phyloP scores from a whole-genome alignment of 2,888 invertebrate genomes.

The Prosopocoilus inquinatus region DNA sequence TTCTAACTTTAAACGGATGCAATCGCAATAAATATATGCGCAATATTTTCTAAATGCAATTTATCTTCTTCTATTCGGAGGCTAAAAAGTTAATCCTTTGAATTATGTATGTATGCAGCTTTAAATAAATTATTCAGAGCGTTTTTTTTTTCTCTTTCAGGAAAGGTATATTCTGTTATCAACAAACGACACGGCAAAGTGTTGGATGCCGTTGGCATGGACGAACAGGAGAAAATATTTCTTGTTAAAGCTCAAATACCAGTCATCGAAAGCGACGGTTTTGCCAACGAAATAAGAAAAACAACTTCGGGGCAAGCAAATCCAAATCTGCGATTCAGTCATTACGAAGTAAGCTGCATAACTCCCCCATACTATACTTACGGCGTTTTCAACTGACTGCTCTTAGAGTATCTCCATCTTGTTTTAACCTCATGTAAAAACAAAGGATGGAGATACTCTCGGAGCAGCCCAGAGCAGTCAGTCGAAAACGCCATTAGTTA shows the following conservation, averaged over 20 bases:
- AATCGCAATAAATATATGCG: too few relatives aligned
- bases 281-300: slow-evolving; percentile 91
- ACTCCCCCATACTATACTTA: slow-evolving; percentile 30
- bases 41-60: too few relatives aligned
- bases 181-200: slow-evolving; percentile 85
- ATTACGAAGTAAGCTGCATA: slow-evolving; percentile 83
- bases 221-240: slow-evolving; percentile 88
- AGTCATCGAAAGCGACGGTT: slow-evolving; percentile 94
- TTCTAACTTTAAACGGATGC: too few relatives aligned
- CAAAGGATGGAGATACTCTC: too few relatives aligned
- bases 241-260: slow-evolving; percentile 87
- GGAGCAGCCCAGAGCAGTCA: too few relatives aligned
- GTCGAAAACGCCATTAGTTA: too few relatives aligned
- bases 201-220: slow-evolving; percentile 79
- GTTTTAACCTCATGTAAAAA: too few relatives aligned
- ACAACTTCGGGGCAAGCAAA: slow-evolving; percentile 95
- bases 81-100: too few relatives aligned
- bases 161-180: slow-evolving; percentile 87
- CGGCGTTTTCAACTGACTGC: slow-evolving; percentile 30
- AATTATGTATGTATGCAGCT: too few relatives aligned
- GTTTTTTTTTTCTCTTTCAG: slow-evolving; percentile 52
- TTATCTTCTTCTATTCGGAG: too few relatives aligned
- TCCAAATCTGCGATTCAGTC: slow-evolving; percentile 93
- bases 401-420: too few relatives aligned
- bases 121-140: background rate